phyloP scores from a whole-genome alignment of 2,113 vertebrate genomes.

The Dipodomys ordii region DNA sequence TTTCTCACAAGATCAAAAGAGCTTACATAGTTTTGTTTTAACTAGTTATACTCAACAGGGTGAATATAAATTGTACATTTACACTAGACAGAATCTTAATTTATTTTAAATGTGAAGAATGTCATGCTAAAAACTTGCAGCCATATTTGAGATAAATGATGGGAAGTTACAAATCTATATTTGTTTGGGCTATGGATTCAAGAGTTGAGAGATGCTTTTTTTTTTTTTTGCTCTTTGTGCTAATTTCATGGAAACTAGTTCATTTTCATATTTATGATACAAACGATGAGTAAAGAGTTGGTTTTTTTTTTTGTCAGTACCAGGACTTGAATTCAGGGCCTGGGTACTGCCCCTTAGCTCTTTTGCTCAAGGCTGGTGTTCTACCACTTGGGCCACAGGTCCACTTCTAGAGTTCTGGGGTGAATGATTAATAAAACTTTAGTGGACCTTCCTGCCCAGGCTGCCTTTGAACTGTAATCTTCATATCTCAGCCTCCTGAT shows the following conservation, averaged over 20 bases:
- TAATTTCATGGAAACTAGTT: constrained; percentile 22
- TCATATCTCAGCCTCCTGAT: no score
- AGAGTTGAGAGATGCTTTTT: constrained; percentile 28
- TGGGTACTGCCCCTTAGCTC: no score
- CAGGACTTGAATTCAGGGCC: no score
- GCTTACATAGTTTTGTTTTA: constrained; percentile 74
- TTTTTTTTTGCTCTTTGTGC: constrained; percentile 34
- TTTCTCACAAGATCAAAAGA: constrained; percentile 75
- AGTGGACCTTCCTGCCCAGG: no score
- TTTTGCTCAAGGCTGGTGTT: no score
- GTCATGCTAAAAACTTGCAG: constrained; percentile 53
- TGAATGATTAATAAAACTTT: no score
- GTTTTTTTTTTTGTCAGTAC: constrained; percentile 2
- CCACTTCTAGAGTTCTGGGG: no score
- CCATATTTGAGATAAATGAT: constrained; percentile 63
- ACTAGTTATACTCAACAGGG: constrained; percentile 64
- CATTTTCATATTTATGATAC: constrained; percentile 25
- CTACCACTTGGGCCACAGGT: no score
- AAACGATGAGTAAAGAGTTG: constrained; percentile 10
- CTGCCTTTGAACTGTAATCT: no score
- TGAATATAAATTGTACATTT: constrained; percentile 62
- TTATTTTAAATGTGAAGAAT: constrained; percentile 47
- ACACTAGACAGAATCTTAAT: constrained; percentile 40
- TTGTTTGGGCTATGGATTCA: constrained; percentile 38
- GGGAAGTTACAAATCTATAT: constrained; percentile 44